Evolutionary conservation across 2,888 invertebrate genomes (phyloP), one percentile per base, ranked within the genome.

Genomic region (Patella pellucida): DNA sequence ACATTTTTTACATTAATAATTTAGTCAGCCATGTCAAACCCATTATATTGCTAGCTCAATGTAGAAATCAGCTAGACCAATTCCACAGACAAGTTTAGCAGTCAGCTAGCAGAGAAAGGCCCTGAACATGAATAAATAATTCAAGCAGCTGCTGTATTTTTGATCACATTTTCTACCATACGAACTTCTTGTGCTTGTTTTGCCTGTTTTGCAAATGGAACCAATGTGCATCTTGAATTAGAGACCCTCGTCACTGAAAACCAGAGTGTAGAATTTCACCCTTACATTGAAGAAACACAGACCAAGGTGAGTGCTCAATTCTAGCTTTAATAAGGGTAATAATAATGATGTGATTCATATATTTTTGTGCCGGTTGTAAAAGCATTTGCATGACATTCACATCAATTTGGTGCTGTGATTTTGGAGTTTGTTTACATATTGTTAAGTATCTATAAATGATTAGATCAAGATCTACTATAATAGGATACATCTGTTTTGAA

Each of bases 91-190:
- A 62, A 16, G 62, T 62, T 19, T 41, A 41, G 41, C 41, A 41
- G 41, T 62, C 62, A 11, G 19, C 62, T 19, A n/a, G 19, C 62
- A 62, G n/a, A 62, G n/a, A 19, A n/a, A 19, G 62, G 62, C 62
- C 62, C 62, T 62, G 19, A 62, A n/a, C 62, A 62, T 62, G 62
- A 15, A 62, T 62, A 62, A 62, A n/a, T 62, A 62, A 62, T 1
- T 15, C 62, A 19, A 19, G 62, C 62, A 62, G 62, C 62, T 62
- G 62, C 62, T 62, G 62, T 62, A 62, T 19, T 62, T 62, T 62
- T 62, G 62, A 62, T 62, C 62, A 62, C 62, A 62, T 62, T 62
- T n/a, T 62, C 62, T 62, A 62, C n/a, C 19, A 19, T 62, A 62
- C n/a, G 7, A 62, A 62, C 62, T 62, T 62, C 62, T 19, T 62